These are phyloP conservation scores for Spongilla lacustris DNA, from an alignment of 37 sponge, comb jelly and placozoan species.

Conservation along the genomic window DNA sequence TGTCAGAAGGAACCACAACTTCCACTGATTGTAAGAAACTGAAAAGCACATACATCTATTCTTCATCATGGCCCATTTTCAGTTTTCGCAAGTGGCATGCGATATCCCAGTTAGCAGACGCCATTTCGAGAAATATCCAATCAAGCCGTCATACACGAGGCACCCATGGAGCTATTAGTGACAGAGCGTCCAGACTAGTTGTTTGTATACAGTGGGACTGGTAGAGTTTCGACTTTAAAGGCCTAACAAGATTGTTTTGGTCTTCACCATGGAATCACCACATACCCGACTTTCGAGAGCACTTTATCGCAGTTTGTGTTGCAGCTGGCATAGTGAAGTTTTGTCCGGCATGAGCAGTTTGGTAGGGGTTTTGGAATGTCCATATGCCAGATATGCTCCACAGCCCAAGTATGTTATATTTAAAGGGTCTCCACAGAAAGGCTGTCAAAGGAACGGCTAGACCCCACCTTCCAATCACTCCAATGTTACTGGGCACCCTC, in stretches of 20 bases:
- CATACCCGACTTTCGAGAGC: constrained; percentile 28
- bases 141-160: not conserved
- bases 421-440: constrained; percentile 8
- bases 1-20: no score
- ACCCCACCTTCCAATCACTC: constrained; percentile 34
- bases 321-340: not conserved
- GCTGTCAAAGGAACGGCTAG: not conserved
- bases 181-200: constrained; percentile 39
- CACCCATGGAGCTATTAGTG: not conserved
- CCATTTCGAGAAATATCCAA: constrained; percentile 33
- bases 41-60: no score
- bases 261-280: not conserved
- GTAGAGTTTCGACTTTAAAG: constrained; percentile 14
- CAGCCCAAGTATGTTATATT: no score
- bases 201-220: constrained; percentile 9
- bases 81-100: not conserved
- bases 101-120: constrained; percentile 44
- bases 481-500: not conserved
- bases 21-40: no score
- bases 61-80: constrained; percentile 22
- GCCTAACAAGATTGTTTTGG: constrained; percentile 42
- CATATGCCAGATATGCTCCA: no score
- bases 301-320: constrained; percentile 23
- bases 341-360: constrained; percentile 23
- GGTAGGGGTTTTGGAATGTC: no score